phyloP scores from a whole-genome alignment of 2,113 vertebrate species.

The Chaetodon trifascialis region DNA sequence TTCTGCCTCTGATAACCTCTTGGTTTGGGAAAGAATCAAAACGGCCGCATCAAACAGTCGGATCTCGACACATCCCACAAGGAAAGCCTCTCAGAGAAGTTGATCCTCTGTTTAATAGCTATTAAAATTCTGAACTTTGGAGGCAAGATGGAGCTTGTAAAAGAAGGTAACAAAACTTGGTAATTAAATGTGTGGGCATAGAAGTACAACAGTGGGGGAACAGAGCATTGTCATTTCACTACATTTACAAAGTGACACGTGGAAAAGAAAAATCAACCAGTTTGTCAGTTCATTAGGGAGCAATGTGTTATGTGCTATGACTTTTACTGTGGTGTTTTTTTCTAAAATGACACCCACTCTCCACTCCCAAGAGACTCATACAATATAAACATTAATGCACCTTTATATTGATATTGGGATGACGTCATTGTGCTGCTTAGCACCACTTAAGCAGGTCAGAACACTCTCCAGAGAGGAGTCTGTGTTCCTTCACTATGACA shows the following conservation, averaged over 20 bases:
- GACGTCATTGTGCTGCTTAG: constrained; percentile 42
- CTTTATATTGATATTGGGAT: constrained; percentile 52
- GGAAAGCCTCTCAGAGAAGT: constrained; percentile 38
- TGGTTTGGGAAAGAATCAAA: constrained; percentile 54
- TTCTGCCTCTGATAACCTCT: constrained; percentile 64
- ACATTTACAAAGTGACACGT: constrained; percentile 23
- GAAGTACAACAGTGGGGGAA: constrained; percentile 31
- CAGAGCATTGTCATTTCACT: constrained; percentile 10
- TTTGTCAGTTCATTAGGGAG: constrained; percentile 47
- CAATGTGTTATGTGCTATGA: constrained; percentile 1
- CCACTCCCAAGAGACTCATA: constrained; percentile 13
- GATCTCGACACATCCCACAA: constrained; percentile 36
- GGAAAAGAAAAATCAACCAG: constrained; percentile 24
- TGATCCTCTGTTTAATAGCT: constrained; percentile 68
- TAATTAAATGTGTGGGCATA: constrained; percentile 63
- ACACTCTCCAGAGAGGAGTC: constrained; percentile 14
- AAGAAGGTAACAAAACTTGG: constrained; percentile 9
- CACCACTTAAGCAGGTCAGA: constrained; percentile 45
- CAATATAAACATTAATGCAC: constrained; percentile 52
- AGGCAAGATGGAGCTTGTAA: constrained; percentile 23
- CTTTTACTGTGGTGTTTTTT: constrained; percentile 36
- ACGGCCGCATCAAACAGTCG: constrained; percentile 33
- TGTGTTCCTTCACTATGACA: constrained; percentile 9
- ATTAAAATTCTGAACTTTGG: constrained; percentile 54
- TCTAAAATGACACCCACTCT: constrained; percentile 32